These are phyloP conservation scores for Drosophila virilis DNA, from an alignment of 1,140 invertebrate species.

Conservation along the genomic window DNA sequence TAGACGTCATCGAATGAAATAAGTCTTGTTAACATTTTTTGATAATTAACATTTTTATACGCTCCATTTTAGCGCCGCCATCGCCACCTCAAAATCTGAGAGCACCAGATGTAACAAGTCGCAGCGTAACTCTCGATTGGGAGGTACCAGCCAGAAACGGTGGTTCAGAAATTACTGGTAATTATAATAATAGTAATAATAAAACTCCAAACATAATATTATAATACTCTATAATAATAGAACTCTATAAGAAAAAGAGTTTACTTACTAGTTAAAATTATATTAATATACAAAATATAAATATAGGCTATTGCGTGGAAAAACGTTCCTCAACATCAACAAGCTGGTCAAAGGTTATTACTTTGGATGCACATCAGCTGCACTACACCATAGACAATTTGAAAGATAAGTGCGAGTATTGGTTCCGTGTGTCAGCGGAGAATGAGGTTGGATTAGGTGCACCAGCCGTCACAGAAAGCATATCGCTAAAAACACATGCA, in stretches of 20 bases:
- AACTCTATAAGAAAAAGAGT: not conserved
- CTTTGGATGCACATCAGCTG: constrained; percentile 90
- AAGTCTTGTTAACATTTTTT: constrained; percentile 3
- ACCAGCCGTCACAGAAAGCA: constrained; percentile 90
- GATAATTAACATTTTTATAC: not conserved
- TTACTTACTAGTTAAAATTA: not conserved
- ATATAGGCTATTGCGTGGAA: constrained; percentile 95
- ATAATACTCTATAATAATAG: not conserved
- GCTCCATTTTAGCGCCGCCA: constrained; percentile 88
- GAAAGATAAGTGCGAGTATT: constrained; percentile 94
- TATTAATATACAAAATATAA: not conserved
- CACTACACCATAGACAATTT: constrained; percentile 94
- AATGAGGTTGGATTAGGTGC: constrained; percentile 94
- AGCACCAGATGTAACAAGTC: constrained; percentile 92
- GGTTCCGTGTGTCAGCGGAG: constrained; percentile 96
- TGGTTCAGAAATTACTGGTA: constrained; percentile 93
- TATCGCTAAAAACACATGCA: constrained; percentile 96
- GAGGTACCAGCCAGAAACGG: constrained; percentile 92
- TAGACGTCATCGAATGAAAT: not conserved
- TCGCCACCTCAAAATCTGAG: constrained; percentile 91
- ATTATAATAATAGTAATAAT: not conserved
- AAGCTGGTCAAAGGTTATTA: constrained; percentile 95
- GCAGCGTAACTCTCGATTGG: constrained; percentile 94
- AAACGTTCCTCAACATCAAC: constrained; percentile 90
- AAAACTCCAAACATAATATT: no score